A percentile compares a stretch with the other conserved stretches of the same genome.
Evolutionary conservation across 2,797 vertebrate genomes (phyloP).

Genomic region (Crossoptilon crossoptilon): DNA sequence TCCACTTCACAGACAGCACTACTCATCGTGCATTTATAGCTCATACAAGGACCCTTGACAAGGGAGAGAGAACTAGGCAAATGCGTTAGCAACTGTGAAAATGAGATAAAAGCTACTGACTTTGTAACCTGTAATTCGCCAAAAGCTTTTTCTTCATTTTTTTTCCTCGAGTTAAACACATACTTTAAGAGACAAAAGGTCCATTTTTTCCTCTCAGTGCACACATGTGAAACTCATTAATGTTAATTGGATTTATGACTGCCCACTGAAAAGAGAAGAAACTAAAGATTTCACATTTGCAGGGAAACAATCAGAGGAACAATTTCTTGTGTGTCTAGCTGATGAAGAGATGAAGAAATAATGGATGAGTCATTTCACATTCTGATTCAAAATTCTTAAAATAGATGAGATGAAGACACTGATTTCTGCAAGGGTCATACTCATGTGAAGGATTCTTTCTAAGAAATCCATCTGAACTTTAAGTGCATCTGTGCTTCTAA

Average conservation of each 20-base stretch:
- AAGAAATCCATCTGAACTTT: conserved; percentile 41
- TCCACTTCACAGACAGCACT: background rate
- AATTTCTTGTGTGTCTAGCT: background rate
- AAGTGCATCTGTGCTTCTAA: conserved; percentile 21
- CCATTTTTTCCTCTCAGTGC: background rate
- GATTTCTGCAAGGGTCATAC: background rate
- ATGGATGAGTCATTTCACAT: conserved; percentile 60
- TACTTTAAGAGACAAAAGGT: conserved; percentile 16
- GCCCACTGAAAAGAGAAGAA: background rate
- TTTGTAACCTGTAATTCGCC: background rate
- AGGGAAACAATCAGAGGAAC: conserved; percentile 54
- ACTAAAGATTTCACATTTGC: background rate
- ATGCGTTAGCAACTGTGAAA: background rate
- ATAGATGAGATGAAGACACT: conserved; percentile 43
- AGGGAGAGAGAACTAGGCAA: background rate
- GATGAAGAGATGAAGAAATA: conserved; percentile 59
- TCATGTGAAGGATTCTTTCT: conserved; percentile 19
- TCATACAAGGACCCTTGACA: background rate
- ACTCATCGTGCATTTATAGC: conserved; percentile 7
- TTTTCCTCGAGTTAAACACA: conserved; percentile 25
- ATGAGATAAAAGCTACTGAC: background rate
- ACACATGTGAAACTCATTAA: conserved; percentile 37
- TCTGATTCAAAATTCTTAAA: conserved; percentile 62
- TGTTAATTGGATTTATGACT: conserved; percentile 58
- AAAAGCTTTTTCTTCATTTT: background rate